phyloP scores from a whole-genome alignment of 37 sponge, comb jelly and placozoan genomes.

The Theonella swinhoei region DNA sequence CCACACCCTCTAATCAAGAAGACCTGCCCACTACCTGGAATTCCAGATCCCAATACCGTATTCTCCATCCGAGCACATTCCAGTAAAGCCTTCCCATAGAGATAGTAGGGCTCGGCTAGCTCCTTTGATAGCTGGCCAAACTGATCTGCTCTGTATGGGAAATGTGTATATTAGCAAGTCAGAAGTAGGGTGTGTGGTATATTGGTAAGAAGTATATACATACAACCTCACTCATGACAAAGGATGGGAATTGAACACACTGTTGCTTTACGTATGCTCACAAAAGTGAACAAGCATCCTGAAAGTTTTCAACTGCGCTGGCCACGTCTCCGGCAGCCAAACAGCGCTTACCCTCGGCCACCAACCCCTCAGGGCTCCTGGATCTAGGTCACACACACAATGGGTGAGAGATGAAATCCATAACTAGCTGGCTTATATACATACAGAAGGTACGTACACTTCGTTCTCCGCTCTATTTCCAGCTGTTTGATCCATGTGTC shows the following conservation, averaged over 20 bases:
- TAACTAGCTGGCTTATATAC: neutral
- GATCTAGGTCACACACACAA: neutral
- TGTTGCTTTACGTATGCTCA: slow-evolving; percentile 25
- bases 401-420: neutral
- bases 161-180: no score
- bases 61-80: slow-evolving; percentile 61
- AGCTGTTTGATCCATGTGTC: no score
- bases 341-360: slow-evolving; percentile 53
- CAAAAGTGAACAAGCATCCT: slow-evolving; percentile 52
- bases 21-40: slow-evolving; percentile 48
- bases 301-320: slow-evolving; percentile 46
- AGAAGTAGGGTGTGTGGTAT: no score
- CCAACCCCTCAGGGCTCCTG: slow-evolving; percentile 19
- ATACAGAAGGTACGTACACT: no score
- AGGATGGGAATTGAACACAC: no score
- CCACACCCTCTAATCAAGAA: neutral
- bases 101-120: slow-evolving; percentile 83
- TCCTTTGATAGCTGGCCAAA: slow-evolving; percentile 65
- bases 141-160: slow-evolving; percentile 10
- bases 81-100: slow-evolving; percentile 82
- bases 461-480: no score
- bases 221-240: no score
- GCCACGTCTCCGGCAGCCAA: slow-evolving; percentile 49
- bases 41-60: slow-evolving; percentile 49
- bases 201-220: no score